Evolutionary conservation across 2,888 invertebrate genomes (phyloP).

Genomic region (Amphipoea lucens): DNA sequence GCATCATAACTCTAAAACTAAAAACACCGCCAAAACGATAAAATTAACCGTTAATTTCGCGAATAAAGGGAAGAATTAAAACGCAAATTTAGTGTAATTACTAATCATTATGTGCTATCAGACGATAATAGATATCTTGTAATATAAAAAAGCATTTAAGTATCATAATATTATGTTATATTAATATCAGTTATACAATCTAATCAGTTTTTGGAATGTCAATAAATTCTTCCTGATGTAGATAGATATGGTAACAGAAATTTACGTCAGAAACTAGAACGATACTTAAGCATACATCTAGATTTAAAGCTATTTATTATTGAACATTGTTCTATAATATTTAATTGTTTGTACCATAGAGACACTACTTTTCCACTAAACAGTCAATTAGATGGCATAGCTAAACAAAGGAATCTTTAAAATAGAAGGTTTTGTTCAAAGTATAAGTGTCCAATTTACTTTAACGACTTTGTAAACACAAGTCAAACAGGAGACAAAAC

Average conservation of each 20-base stretch:
- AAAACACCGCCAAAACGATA: conserved; percentile 43
- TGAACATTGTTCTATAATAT: conserved; percentile 14
- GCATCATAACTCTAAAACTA: conserved; percentile 39
- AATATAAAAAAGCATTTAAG: conserved; percentile 10
- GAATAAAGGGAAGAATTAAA: conserved; percentile 22
- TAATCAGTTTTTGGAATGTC: conserved; percentile 35
- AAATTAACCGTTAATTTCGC: conserved; percentile 29
- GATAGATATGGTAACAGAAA: too few relatives aligned
- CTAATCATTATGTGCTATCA: conserved; percentile 28
- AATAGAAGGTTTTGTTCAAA: conserved; percentile 12
- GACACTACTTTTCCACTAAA: conserved; percentile 15
- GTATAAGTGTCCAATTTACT: conserved; percentile 30
- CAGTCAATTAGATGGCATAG: neutral
- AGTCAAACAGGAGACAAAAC: conserved; percentile 11
- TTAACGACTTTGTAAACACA: conserved; percentile 29
- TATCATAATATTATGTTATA: neutral
- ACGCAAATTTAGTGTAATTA: conserved; percentile 23
- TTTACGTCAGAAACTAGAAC: neutral
- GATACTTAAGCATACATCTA: neutral
- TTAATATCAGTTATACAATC: conserved; percentile 23
- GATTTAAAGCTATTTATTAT: neutral
- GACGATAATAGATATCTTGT: conserved; percentile 28
- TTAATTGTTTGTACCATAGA: conserved; percentile 4
- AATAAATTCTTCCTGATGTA: conserved; percentile 26
- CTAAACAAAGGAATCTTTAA: conserved; percentile 19